Evolutionary conservation across 2,888 invertebrate species (phyloP).

Genomic region (Andrena camellia): DNA sequence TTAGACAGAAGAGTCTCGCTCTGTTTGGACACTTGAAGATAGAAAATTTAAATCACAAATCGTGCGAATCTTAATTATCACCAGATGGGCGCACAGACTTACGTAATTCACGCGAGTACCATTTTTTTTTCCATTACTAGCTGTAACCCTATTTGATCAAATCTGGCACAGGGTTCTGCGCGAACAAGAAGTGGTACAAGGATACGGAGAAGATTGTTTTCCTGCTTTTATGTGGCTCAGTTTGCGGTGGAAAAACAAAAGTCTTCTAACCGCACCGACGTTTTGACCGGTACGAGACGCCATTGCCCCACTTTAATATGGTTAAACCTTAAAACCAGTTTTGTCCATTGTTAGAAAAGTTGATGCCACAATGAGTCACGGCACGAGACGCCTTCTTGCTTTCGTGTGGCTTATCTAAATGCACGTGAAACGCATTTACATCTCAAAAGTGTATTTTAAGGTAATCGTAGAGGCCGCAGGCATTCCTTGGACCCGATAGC

Average conservation of each 20-base stretch:
- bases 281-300: not conserved
- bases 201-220: conserved; percentile 30
- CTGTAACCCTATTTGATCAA: conserved; percentile 28
- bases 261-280: conserved; percentile 27
- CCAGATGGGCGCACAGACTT: not conserved
- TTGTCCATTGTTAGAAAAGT: conserved; percentile 52
- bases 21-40: not conserved
- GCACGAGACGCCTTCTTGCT: conserved; percentile 10
- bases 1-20: conserved; percentile 7
- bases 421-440: conserved; percentile 57
- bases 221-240: not conserved
- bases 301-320: conserved; percentile 35
- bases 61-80: conserved; percentile 3
- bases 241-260: conserved; percentile 3
- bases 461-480: conserved; percentile 31
- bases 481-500: conserved; percentile 57
- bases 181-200: conserved; percentile 49
- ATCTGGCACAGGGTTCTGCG: conserved; percentile 53
- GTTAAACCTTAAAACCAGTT: conserved; percentile 35
- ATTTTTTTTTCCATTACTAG: conserved; percentile 1
- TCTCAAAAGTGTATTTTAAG: conserved; percentile 31
- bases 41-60: not conserved
- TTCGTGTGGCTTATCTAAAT: conserved; percentile 54
- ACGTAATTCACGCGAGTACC: conserved; percentile 18
- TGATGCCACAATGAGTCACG: conserved; percentile 49